Base-by-base conservation (phyloP, 2,888 invertebrate genomes). In the Netelia inedita region DNA sequence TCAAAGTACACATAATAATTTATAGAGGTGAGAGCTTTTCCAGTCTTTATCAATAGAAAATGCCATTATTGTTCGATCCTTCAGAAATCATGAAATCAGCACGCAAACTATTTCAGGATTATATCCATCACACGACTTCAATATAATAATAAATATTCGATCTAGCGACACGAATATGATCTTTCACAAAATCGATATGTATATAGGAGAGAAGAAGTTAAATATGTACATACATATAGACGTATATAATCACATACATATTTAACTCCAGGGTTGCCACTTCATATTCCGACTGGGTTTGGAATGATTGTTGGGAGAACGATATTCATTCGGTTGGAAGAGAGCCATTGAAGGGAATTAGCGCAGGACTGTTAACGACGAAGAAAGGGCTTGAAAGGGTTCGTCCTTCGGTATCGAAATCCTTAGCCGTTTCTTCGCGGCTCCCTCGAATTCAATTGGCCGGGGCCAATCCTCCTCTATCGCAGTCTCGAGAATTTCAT, bases 291-390 rank as follows among this genome's bases (percentile, higher is more conserved):
- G 35, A 41, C 65, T 41, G 59, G 14, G 53, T 72, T 65, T 74
- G 11, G 59, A 63, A 57, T 78, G 65, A 84, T 78, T 41, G 59
- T 69, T 65, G 78, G 78, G 65, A 65, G 16, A 78, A n/a, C 61
- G 55, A 81, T 81, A 85, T 78, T 73, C 66, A 50, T 69, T 74
- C 66, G 41, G 53, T 65, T 79, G 57, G n/a, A 5, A 63, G 63
- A 63, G 78, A 79, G 82, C 85, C 82, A 85, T 85, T 85, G 82
- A 75, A 79, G 43, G 74, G 78, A 85, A 82, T 85, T 82, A 85
- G 79, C 85, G 23, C 41, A 63, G 85, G 46, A 55, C 82, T 75
- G 79, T 53, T 72, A 75, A 82, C 53, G 79, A 59, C 19, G 69
- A 79, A 61, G 57, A 79, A 75, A 79, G 74, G 75, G 66, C 71